These are phyloP conservation scores for Tyrophagus putrescentiae DNA, from an alignment of 1,140 invertebrate genomes.

Conservation along the genomic window DNA sequence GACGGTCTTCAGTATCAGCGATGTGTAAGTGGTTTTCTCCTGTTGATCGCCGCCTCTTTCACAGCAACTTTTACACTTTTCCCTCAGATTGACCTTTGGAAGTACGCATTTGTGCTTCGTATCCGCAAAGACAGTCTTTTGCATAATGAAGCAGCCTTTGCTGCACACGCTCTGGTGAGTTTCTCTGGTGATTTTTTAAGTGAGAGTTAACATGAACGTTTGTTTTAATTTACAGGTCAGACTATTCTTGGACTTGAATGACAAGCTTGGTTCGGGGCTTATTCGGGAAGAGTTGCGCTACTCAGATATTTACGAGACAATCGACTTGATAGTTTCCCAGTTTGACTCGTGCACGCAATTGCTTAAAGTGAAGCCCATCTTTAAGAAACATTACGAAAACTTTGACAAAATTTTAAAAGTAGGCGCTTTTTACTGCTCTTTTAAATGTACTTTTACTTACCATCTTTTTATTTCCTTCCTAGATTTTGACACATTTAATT, in stretches of 20 bases:
- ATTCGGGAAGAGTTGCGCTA: slow-evolving; percentile 45
- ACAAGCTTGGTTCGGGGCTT: slow-evolving; percentile 42
- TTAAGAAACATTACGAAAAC: slow-evolving; percentile 59
- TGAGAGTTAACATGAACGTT: neutral
- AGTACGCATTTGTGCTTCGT: slow-evolving; percentile 56
- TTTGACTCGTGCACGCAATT: slow-evolving; percentile 34
- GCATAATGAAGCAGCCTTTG: slow-evolving; percentile 58
- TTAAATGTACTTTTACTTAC: slow-evolving; percentile 1
- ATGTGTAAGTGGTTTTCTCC: slow-evolving; percentile 36
- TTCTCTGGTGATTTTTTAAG: neutral
- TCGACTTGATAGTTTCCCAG: slow-evolving; percentile 29
- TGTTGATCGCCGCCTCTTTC: neutral
- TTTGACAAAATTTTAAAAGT: slow-evolving; percentile 50
- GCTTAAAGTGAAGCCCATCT: slow-evolving; percentile 48
- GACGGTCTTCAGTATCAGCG: slow-evolving; percentile 64
- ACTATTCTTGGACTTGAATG: slow-evolving; percentile 58
- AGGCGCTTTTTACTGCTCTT: slow-evolving; percentile 38
- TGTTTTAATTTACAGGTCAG: slow-evolving; percentile 30
- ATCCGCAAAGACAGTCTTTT: slow-evolving; percentile 56
- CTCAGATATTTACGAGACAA: slow-evolving; percentile 45
- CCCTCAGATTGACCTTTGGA: slow-evolving; percentile 55
- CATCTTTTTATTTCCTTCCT: neutral
- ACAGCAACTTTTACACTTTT: neutral
- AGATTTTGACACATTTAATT: slow-evolving; percentile 53
- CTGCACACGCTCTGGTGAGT: slow-evolving; percentile 48